A percentile compares a stretch with the other conserved stretches of the same genome.
Evolutionary conservation across 2,113 vertebrate genomes (phyloP).

Genomic region (Lasiurus cinereus): DNA sequence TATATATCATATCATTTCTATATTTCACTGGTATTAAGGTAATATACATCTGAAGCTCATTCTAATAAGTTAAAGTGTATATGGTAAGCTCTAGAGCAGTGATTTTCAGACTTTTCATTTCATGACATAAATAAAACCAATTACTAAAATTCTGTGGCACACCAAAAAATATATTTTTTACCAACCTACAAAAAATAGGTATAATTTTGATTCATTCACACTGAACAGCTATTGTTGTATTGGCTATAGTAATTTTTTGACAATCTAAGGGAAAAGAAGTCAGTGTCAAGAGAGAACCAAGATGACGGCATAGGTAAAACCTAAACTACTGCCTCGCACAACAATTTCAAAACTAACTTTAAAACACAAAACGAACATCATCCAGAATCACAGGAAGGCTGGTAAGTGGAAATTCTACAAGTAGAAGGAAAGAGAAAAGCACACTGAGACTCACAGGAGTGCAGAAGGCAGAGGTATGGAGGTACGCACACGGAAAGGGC

Average conservation of each 20-base stretch:
- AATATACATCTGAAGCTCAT: neutral
- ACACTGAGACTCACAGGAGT: too few species aligned
- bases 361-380: too few species aligned
- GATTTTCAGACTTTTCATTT: neutral
- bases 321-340: too few species aligned
- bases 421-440: too few species aligned
- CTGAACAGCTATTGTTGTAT: neutral
- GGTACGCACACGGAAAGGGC: too few species aligned
- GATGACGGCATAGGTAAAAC: too few species aligned
- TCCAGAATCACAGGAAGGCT: too few species aligned
- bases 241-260: neutral
- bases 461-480: too few species aligned
- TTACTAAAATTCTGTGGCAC: neutral
- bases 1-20: neutral
- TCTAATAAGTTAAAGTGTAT: neutral
- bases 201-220: neutral
- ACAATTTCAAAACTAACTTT: too few species aligned
- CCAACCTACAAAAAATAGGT: neutral
- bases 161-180: neutral
- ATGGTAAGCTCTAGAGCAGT: neutral
- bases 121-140: neutral
- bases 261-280: neutral
- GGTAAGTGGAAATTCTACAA: too few species aligned
- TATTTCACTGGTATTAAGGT: neutral
- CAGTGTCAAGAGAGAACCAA: too few species aligned